These are phyloP conservation scores for Aphrophora alni DNA, from an alignment of 2,888 invertebrate genomes.

Conservation along the genomic window DNA sequence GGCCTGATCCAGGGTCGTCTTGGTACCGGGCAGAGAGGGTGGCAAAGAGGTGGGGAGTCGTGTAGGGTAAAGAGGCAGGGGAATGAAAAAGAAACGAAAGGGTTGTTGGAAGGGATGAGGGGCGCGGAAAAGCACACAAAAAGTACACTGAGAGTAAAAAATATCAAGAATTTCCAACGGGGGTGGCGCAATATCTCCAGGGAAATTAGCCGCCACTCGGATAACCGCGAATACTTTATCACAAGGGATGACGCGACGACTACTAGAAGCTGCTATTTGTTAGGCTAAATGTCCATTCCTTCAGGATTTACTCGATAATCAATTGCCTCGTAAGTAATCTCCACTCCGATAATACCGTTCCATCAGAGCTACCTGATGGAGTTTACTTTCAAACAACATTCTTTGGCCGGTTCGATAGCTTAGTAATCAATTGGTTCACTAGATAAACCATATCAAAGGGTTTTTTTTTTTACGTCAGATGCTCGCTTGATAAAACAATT, in stretches of 20 bases:
- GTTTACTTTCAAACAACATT: neutral
- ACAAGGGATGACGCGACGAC: conserved; percentile 40
- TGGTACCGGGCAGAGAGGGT: conserved; percentile 26
- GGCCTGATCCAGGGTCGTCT: conserved; percentile 36
- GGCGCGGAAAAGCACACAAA: conserved; percentile 39
- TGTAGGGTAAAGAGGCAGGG: neutral
- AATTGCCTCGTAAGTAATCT: conserved; percentile 16
- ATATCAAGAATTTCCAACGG: conserved; percentile 43
- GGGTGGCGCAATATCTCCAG: conserved; percentile 37
- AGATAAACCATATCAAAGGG: neutral
- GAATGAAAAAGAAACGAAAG: conserved; percentile 40
- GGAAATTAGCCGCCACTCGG: conserved; percentile 40
- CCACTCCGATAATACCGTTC: neutral
- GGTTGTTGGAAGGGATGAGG: conserved; percentile 23
- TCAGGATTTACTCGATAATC: conserved; percentile 36
- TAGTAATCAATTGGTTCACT: neutral
- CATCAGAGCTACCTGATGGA: neutral
- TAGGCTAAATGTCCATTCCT: conserved; percentile 39
- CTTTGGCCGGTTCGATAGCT: neutral
- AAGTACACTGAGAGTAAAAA: conserved; percentile 41
- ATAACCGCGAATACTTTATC: conserved; percentile 43
- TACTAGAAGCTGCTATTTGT: conserved; percentile 38
- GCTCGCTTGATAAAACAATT: neutral
- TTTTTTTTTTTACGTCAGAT: neutral
- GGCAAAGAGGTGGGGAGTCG: conserved; percentile 11